phyloP scores from a whole-genome alignment of 1,140 invertebrate genomes.

The Ostrea denselamellosa region DNA sequence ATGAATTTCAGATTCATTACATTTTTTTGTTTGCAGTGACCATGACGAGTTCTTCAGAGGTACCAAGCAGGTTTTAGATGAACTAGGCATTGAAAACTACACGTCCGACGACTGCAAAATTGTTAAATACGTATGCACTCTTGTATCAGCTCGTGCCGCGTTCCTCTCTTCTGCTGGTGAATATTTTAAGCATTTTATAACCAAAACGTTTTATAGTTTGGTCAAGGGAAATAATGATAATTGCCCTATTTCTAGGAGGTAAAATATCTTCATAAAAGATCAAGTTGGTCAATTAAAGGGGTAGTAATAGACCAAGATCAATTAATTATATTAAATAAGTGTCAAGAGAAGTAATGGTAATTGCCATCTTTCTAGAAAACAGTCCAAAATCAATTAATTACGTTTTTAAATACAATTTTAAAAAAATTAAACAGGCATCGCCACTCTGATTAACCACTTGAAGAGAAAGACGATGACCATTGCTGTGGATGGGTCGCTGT shows the following conservation, averaged over 20 bases:
- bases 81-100: slow-evolving; percentile 89
- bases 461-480: slow-evolving; percentile 93
- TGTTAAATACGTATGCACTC: slow-evolving; percentile 93
- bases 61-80: slow-evolving; percentile 91
- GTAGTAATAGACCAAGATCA: too few relatives aligned
- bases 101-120: slow-evolving; percentile 92
- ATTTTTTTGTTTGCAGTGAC: slow-evolving; percentile 66
- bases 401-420: not conserved
- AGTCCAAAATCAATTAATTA: too few relatives aligned
- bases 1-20: not conserved
- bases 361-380: too few relatives aligned
- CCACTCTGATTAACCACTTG: slow-evolving; percentile 87
- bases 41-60: slow-evolving; percentile 83
- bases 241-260: too few relatives aligned
- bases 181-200: slow-evolving; percentile 64
- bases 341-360: too few relatives aligned
- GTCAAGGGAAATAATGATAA: too few relatives aligned
- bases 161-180: slow-evolving; percentile 94
- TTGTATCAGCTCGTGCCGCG: slow-evolving; percentile 94
- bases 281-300: too few relatives aligned
- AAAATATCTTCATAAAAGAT: too few relatives aligned
- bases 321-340: too few relatives aligned
- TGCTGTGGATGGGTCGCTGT: slow-evolving; percentile 98
- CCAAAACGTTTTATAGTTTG: not conserved
- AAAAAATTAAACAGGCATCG: slow-evolving; percentile 82